phyloP scores from a whole-genome alignment of 2,888 invertebrate species.

The Chesias legatella region DNA sequence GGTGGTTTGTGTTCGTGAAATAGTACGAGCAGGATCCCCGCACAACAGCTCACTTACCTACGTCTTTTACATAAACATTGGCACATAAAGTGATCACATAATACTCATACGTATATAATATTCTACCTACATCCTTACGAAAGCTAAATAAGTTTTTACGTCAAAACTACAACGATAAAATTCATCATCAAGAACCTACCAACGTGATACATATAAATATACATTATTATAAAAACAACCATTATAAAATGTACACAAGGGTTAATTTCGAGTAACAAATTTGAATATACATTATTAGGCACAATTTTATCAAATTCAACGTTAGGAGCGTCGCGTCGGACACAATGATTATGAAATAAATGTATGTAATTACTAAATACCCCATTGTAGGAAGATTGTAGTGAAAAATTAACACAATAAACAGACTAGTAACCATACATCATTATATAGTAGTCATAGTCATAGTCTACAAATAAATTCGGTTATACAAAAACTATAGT shows the following conservation, averaged over 20 bases:
- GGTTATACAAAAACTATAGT: no score
- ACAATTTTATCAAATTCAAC: conserved; percentile 59
- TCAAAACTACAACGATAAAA: conserved; percentile 44
- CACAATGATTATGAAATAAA: no score
- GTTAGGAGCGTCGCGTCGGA: no score
- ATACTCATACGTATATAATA: conserved; percentile 53
- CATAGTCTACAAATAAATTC: no score
- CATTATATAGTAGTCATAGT: no score
- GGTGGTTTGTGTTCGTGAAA: conserved; percentile 7
- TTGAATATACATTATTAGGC: conserved; percentile 66
- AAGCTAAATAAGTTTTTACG: conserved; percentile 43
- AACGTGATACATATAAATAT: conserved; percentile 47
- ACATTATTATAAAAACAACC: conserved; percentile 52
- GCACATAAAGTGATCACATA: conserved; percentile 73
- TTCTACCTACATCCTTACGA: conserved; percentile 41
- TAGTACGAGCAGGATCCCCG: conserved; percentile 42
- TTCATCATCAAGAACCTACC: conserved; percentile 51
- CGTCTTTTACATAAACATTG: conserved; percentile 69
- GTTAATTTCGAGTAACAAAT: conserved; percentile 51
- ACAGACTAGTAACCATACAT: no score
- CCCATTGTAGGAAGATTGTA: no score
- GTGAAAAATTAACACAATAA: no score
- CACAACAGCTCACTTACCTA: conserved; percentile 44
- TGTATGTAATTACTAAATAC: no score
- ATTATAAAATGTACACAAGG: conserved; percentile 71